These are phyloP conservation scores for Spodoptera litura DNA, from an alignment of 1,140 invertebrate genomes.

Conservation along the genomic window DNA sequence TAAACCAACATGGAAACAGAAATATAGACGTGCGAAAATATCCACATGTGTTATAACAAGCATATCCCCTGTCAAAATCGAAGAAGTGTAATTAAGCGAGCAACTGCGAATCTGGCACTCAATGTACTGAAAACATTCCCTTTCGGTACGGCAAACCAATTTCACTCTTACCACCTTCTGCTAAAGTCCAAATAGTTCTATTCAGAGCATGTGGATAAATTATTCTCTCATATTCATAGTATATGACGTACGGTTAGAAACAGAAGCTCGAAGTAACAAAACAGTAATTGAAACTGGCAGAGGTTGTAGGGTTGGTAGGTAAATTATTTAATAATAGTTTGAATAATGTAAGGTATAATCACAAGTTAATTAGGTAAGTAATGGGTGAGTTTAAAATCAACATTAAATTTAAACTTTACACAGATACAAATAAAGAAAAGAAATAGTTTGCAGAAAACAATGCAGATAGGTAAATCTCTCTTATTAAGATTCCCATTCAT, in stretches of 20 bases:
- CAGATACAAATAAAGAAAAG: neutral
- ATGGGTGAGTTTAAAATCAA: neutral
- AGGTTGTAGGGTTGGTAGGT: slow-evolving; percentile 51
- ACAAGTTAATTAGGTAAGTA: slow-evolving; percentile 7
- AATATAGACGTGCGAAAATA: slow-evolving; percentile 1
- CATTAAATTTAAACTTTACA: neutral
- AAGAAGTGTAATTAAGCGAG: slow-evolving; percentile 36
- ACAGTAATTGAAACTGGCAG: slow-evolving; percentile 73
- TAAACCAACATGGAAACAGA: slow-evolving; percentile 3
- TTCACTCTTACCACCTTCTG: neutral
- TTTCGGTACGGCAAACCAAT: neutral
- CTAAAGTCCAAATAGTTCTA: neutral
- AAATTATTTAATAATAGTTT: slow-evolving; percentile 31
- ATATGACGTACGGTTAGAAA: slow-evolving; percentile 62
- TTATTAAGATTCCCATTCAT: neutral
- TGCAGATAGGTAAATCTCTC: neutral
- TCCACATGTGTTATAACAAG: slow-evolving; percentile 28
- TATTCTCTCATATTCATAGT: slow-evolving; percentile 40
- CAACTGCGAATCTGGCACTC: slow-evolving; percentile 36
- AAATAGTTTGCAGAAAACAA: neutral
- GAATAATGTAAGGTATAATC: slow-evolving; percentile 28
- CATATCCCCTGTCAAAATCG: slow-evolving; percentile 32
- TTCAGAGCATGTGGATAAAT: neutral
- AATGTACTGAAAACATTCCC: slow-evolving; percentile 32
- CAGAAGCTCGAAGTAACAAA: slow-evolving; percentile 65